phyloP scores from a whole-genome alignment of 2,797 vertebrate genomes.

The Anabas testudineus region DNA sequence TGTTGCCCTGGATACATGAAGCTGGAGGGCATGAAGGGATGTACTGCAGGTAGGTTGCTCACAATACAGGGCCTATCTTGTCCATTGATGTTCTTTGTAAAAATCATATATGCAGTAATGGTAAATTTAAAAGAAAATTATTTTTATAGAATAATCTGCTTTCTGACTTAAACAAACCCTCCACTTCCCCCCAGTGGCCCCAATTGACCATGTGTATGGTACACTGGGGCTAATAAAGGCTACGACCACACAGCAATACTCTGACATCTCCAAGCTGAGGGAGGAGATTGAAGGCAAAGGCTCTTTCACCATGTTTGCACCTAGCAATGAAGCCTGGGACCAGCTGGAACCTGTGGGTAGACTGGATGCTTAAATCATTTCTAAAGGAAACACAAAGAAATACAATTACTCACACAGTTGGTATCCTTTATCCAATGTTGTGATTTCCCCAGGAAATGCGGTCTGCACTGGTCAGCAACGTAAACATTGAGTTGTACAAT shows the following conservation, averaged over 20 bases:
- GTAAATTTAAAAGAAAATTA: not conserved
- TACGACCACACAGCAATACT: slow-evolving; percentile 86
- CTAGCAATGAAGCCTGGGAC: slow-evolving; percentile 95
- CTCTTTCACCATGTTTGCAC: slow-evolving; percentile 94
- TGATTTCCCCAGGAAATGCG: slow-evolving; percentile 81
- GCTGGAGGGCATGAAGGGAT: slow-evolving; percentile 90
- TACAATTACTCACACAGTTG: not conserved
- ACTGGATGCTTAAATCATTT: not conserved
- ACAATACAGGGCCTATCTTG: not conserved
- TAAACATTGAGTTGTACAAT: slow-evolving; percentile 92
- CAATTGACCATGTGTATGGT: slow-evolving; percentile 94
- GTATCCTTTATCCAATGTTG: not conserved
- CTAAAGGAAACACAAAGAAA: not conserved
- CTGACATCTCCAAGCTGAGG: slow-evolving; percentile 88
- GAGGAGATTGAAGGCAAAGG: slow-evolving; percentile 91
- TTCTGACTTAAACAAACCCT: slow-evolving; percentile 1
- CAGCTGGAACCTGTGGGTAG: slow-evolving; percentile 87
- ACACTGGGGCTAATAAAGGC: slow-evolving; percentile 91
- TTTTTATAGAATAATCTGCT: not conserved
- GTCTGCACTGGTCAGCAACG: slow-evolving; percentile 87
- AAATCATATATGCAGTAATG: no score
- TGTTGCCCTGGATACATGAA: slow-evolving; percentile 97
- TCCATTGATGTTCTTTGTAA: not conserved
- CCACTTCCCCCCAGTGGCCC: slow-evolving; percentile 83
- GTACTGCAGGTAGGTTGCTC: slow-evolving; percentile 90